phyloP scores from a whole-genome alignment of 2,888 invertebrate species.

The Parasteatoda lunata region DNA sequence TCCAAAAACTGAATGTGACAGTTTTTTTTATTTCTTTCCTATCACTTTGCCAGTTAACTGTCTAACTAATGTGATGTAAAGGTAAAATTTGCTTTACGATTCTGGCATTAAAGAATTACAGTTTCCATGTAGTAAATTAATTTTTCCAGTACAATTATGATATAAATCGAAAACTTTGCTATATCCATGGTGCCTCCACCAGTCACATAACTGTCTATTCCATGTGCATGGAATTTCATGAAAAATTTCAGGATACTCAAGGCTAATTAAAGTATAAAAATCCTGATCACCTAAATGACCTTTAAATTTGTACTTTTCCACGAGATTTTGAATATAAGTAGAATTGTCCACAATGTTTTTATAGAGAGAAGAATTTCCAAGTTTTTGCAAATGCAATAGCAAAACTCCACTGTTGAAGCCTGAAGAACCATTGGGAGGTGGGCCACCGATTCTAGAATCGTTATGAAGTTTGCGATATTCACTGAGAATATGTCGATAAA shows the following conservation, averaged over 20 bases:
- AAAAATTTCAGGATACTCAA: constrained; percentile 83
- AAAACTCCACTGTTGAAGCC: constrained; percentile 89
- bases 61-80: too few species aligned
- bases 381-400: constrained; percentile 81
- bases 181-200: constrained; percentile 79
- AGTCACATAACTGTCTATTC: constrained; percentile 87
- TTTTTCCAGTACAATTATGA: constrained; percentile 80
- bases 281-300: constrained; percentile 89
- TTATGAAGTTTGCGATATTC: constrained; percentile 80
- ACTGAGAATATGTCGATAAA: constrained; percentile 84
- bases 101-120: constrained; percentile 69
- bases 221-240: constrained; percentile 84
- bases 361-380: constrained; percentile 80
- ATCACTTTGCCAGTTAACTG: too few species aligned
- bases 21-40: too few species aligned
- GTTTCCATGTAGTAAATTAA: constrained; percentile 84
- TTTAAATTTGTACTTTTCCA: constrained; percentile 75
- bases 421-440: constrained; percentile 77
- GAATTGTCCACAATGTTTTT: constrained; percentile 76
- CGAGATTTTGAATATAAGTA: constrained; percentile 72
- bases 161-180: constrained; percentile 80
- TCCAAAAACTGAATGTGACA: too few species aligned
- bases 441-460: constrained; percentile 79
- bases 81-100: neutral
- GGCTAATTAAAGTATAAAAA: constrained; percentile 82